Conservation (phyloP, 1,140 invertebrate species). For the Cydia strobilella region DNA sequence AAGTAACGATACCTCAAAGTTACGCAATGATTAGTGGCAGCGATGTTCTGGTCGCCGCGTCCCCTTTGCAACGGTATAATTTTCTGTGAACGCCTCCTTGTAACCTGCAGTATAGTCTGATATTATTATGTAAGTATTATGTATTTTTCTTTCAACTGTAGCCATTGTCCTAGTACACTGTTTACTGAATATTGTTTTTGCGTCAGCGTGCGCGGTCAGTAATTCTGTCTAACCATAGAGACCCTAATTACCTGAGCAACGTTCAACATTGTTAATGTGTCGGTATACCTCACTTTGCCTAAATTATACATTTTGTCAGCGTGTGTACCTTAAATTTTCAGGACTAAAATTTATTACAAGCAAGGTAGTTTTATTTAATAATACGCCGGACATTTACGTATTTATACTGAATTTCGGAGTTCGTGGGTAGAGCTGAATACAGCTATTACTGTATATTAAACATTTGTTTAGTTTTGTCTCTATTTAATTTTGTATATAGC, state of each 20-base stretch:
- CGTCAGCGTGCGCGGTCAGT: too few species aligned
- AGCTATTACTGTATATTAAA: not conserved
- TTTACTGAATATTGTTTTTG: not conserved
- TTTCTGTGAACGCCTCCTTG: too few species aligned
- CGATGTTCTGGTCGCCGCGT: too few species aligned
- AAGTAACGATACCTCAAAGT: too few species aligned
- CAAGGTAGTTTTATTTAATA: not conserved
- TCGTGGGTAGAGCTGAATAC: not conserved
- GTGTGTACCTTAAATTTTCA: not conserved
- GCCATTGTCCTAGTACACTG: not conserved
- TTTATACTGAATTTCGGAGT: not conserved
- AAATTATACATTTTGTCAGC: slow-evolving; percentile 1
- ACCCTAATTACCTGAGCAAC: not conserved
- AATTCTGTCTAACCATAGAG: not conserved
- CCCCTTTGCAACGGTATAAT: too few species aligned
- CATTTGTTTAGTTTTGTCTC: not conserved
- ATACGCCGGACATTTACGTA: not conserved
- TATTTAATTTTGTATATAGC: not conserved
- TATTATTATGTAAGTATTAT: too few species aligned
- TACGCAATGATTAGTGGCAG: too few species aligned
- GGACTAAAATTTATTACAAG: not conserved
- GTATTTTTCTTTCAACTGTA: too few species aligned
- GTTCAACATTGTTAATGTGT: not conserved
- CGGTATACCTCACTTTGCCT: not conserved
- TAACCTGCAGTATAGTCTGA: too few species aligned